Evolutionary conservation across 2,888 invertebrate species (phyloP), one percentile per base, ranked within the genome.

Genomic region (Rhagonycha fulva): DNA sequence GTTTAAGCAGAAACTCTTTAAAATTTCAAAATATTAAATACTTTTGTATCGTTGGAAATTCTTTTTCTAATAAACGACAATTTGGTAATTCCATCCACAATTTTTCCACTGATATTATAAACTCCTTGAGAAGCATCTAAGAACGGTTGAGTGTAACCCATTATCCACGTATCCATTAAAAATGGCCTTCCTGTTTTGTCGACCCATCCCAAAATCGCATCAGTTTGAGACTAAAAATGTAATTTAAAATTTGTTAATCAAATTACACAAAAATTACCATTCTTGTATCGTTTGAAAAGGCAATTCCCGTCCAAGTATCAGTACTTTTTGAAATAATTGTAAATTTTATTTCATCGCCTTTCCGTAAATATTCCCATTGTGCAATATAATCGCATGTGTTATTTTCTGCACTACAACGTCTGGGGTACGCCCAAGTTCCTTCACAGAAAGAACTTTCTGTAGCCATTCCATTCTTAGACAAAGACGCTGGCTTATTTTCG

Each of bases 271-370:
- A 32, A 12, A 30, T 87, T 86, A 94, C 94, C 97, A 97, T 97
- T 87, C 92, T 94, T 81, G 92, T 93, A 84, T 96, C 93, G 77
- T 95, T 90, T 70, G 95, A 95, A 85, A 97, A 97, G 0, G 94
- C 97, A 77, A 97, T 95, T 0, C 97, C 97, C 0, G 97, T 97
- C 97, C 97, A 97, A 9, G 92, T 91, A 80, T 95, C 92, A 1
- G 92, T 93, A 81, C 96, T 91, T 60, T 91, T 93, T 0, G 96
- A 96, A 63, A 92, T 91, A 69, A 97, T 92, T 0, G 94, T 94
- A 88, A 97, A 97, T 67, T 90, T 89, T 78, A 97, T 92, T 74
- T 93, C 92, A 85, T 96, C 96, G 84, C 92, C 91, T 80, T 89
- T 89, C 70, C 89, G 89, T 0, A 92, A 87, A 82, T 95, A 95